These are phyloP conservation scores for Pogonognathellus flavescens DNA, from an alignment of 1,140 invertebrate species.

Conservation along the genomic window DNA sequence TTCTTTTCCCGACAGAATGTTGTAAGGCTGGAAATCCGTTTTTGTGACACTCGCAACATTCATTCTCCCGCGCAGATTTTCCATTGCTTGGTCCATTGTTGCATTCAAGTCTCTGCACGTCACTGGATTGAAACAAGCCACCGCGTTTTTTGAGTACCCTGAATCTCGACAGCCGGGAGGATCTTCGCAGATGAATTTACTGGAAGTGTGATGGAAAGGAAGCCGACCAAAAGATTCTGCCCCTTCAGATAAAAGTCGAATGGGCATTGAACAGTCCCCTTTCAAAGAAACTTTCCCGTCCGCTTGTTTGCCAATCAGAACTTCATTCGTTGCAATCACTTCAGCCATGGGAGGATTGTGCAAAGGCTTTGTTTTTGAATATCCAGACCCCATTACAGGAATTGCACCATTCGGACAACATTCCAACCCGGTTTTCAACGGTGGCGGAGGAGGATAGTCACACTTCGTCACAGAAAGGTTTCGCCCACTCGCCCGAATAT, in stretches of 20 bases:
- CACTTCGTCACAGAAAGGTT: not conserved
- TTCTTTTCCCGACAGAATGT: not conserved
- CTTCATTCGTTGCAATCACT: not conserved
- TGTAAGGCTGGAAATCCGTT: slow-evolving; percentile 2
- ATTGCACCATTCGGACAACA: not conserved
- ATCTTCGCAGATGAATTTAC: slow-evolving; percentile 14
- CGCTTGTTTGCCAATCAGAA: not conserved
- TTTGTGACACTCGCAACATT: slow-evolving; percentile 8
- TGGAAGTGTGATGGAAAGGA: not conserved
- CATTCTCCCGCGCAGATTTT: slow-evolving; percentile 22
- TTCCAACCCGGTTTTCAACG: not conserved
- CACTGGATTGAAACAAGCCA: slow-evolving; percentile 7
- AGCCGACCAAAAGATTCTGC: not conserved
- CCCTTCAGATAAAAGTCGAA: not conserved
- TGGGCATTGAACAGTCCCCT: not conserved
- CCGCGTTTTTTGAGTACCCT: not conserved
- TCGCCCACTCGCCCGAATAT: not conserved
- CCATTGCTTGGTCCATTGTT: slow-evolving; percentile 2
- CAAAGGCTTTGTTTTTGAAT: not conserved
- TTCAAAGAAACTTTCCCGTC: not conserved
- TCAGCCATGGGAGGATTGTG: not conserved
- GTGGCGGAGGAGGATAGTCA: not conserved
- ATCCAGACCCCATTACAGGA: slow-evolving; percentile 3
- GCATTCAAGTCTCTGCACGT: not conserved
- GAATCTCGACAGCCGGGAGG: slow-evolving; percentile 5